Evolutionary conservation across 2,888 invertebrate genomes (phyloP), one percentile per base, ranked within the genome.

Genomic region (Metopia argyrocephala): DNA sequence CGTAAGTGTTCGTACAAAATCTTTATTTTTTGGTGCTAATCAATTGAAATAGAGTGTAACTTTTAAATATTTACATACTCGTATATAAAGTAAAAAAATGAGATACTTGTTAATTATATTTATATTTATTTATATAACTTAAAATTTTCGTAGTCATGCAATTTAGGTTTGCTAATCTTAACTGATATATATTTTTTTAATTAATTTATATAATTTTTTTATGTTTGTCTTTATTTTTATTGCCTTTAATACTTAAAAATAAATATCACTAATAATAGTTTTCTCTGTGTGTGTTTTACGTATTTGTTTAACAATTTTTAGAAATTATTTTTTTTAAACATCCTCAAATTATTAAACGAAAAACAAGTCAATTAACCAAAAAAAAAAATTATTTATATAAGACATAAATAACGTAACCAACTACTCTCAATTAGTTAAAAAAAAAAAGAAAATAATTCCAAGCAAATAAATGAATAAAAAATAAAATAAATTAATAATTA

Each of bases 1-100:
- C 89, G 89, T 91, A 90, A 90, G 90, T 89, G 89, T 91, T 90
- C 90, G 91, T 89, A 88, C 87, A 87, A 90, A 91, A 90, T 89
- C 86, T 38, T 38, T 89, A 87, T 87, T 88, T 89, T 88, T 89
- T 88, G 89, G 87, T 87, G 86, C 87, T 87, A 86, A 86, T 86
- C 86, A 87, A 87, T 85, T 76, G 50, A 74, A 82, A 78, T 56
- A 28, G 21, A n/a, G n/a, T n/a, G n/a, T 52, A 23, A n/a, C 27
- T 28, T 56, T 56, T 28, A n/a, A 9, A 23, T 2, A 3, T 48
- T 20, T 48, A 48, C 12, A 52, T 9, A 21, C 21, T 50, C 84
- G 78, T 73, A 76, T 81, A 76, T 76, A 70, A 62, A 81, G 75
- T 76, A 28, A 64, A 78, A 28, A 61, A 38, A 27, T n/a, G n/a